A percentile compares a stretch with the other conserved stretches of the same genome.
Evolutionary conservation across 1,140 invertebrate species (phyloP).

Genomic region (Olivierus martensii): DNA sequence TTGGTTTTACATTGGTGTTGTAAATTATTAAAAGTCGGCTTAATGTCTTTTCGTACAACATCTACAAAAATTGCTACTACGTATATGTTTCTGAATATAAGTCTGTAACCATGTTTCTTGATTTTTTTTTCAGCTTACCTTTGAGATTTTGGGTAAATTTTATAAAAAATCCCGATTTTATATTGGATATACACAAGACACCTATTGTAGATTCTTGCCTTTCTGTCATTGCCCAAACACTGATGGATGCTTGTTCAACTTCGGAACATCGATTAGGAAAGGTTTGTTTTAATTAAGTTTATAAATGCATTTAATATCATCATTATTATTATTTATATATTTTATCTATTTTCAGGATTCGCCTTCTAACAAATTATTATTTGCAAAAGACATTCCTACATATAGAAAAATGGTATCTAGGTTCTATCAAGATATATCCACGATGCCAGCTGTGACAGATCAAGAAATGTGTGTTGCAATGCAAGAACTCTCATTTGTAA

Average conservation of each 20-base stretch:
- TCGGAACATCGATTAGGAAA: conserved; percentile 15
- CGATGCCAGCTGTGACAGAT: conserved; percentile 21
- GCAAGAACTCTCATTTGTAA: conserved; percentile 22
- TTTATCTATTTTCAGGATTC: conserved; percentile 21
- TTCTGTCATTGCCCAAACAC: conserved; percentile 88
- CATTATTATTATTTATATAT: too few species aligned
- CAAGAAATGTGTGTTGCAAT: conserved; percentile 21
- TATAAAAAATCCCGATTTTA: conserved; percentile 93
- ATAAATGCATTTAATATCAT: background rate
- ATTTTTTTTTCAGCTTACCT: conserved; percentile 48
- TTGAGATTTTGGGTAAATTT: conserved; percentile 94
- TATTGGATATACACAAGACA: conserved; percentile 91
- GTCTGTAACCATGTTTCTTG: too few species aligned
- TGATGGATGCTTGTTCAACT: conserved; percentile 55
- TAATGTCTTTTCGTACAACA: background rate
- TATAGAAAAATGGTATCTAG: conserved; percentile 23
- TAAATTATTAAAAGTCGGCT: too few species aligned
- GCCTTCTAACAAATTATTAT: conserved; percentile 29
- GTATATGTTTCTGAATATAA: background rate
- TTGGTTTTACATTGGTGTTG: too few species aligned
- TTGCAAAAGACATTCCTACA: conserved; percentile 24
- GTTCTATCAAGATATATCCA: conserved; percentile 23
- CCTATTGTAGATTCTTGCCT: conserved; percentile 79
- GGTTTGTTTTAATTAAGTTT: too few species aligned
- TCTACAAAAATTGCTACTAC: background rate